These are phyloP conservation scores for Cyprichromis sp. DNA, from an alignment of 2,113 vertebrate genomes.

Conservation along the genomic window DNA sequence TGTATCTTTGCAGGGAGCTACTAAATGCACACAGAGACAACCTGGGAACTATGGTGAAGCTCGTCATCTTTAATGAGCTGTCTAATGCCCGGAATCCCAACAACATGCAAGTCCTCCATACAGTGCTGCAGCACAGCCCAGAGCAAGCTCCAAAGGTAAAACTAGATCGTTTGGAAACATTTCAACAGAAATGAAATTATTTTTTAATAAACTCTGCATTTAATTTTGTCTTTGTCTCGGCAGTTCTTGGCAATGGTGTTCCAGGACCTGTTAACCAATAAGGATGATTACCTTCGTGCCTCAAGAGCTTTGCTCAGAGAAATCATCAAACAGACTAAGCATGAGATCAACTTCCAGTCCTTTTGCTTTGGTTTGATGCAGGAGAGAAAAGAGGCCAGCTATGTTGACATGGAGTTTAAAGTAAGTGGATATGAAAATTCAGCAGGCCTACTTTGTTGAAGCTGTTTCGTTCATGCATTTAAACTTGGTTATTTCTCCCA, in stretches of 20 bases:
- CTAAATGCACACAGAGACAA: constrained; percentile 93
- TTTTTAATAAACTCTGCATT: not conserved
- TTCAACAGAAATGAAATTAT: not conserved
- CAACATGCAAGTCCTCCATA: constrained; percentile 97
- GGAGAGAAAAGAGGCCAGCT: constrained; percentile 86
- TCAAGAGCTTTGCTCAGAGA: constrained; percentile 89
- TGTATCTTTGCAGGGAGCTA: constrained; percentile 77
- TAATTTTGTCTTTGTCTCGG: not conserved
- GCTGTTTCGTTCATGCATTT: not conserved
- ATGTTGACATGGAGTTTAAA: constrained; percentile 96
- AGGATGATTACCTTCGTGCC: constrained; percentile 92
- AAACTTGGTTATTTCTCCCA: not conserved
- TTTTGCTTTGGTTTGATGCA: constrained; percentile 98
- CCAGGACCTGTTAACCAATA: constrained; percentile 93
- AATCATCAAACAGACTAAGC: constrained; percentile 98
- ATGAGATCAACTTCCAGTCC: constrained; percentile 97
- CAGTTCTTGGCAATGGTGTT: constrained; percentile 98
- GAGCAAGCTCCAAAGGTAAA: constrained; percentile 94
- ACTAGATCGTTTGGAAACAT: not conserved
- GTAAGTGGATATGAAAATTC: constrained; percentile 38
- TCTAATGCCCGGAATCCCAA: constrained; percentile 96
- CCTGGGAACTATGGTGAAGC: constrained; percentile 91
- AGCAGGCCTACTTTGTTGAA: not conserved
- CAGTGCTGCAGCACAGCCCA: constrained; percentile 90
- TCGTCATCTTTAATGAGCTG: constrained; percentile 94